Evolutionary conservation across 2,888 invertebrate genomes (phyloP).

Genomic region (Prosapia bicincta): DNA sequence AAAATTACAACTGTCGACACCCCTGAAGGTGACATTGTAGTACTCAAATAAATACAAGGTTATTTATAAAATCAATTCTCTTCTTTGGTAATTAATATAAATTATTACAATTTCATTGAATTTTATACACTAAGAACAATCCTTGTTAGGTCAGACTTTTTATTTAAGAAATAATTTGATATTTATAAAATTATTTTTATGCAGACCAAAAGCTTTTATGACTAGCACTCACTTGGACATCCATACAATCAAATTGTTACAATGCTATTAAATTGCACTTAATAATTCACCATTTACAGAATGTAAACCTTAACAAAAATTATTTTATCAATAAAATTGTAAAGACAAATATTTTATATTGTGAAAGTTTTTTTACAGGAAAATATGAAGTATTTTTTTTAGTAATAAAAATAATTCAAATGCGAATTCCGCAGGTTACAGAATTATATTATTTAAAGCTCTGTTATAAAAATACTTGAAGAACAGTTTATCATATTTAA

Average conservation of each 20-base stretch:
- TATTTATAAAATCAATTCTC: background rate
- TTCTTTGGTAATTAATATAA: background rate
- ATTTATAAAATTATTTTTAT: background rate
- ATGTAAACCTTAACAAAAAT: too few relatives aligned
- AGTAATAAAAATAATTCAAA: too few relatives aligned
- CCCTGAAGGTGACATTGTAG: background rate
- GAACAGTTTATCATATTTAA: too few relatives aligned
- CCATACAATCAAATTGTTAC: background rate
- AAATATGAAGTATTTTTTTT: too few relatives aligned
- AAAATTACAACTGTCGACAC: constrained; percentile 4
- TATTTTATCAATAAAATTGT: too few relatives aligned
- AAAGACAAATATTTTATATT: too few relatives aligned
- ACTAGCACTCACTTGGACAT: background rate
- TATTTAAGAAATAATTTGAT: background rate
- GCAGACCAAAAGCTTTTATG: background rate
- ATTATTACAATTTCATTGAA: background rate
- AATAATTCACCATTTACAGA: background rate
- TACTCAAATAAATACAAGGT: background rate
- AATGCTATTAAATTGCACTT: background rate
- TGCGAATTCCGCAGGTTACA: too few relatives aligned
- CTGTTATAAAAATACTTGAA: too few relatives aligned
- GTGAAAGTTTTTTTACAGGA: too few relatives aligned
- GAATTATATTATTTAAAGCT: too few relatives aligned
- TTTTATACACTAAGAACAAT: background rate
- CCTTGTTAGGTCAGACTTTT: background rate